phyloP scores from a whole-genome alignment of 2,888 invertebrate species.

The Sphaeridia pumilis region DNA sequence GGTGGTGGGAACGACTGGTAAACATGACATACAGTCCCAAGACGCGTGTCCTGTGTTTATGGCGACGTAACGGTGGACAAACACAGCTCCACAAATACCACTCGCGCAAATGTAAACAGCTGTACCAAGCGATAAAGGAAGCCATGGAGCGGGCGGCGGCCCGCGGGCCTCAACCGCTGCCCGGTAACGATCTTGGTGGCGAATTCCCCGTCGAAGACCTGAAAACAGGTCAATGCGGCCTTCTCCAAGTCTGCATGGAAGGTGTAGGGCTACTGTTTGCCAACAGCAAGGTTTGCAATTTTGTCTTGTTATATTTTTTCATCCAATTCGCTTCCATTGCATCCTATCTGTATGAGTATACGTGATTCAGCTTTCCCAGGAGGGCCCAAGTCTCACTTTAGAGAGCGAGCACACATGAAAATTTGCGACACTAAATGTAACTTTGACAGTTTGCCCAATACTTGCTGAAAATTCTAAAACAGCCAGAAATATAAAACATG shows the following conservation, averaged over 20 bases:
- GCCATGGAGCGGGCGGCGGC: conserved; percentile 83
- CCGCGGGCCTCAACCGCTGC: conserved; percentile 60
- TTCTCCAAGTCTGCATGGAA: conserved; percentile 98
- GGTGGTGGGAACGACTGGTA: conserved; percentile 98
- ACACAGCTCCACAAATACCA: conserved; percentile 96
- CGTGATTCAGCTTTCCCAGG: no score
- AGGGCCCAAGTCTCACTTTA: no score
- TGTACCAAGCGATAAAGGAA: conserved; percentile 97
- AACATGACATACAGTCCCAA: conserved; percentile 99
- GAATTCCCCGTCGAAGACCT: conserved; percentile 99
- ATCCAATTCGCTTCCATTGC: no score
- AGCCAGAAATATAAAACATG: no score
- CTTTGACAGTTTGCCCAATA: no score
- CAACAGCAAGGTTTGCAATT: conserved; percentile 84
- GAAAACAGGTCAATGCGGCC: conserved; percentile 90
- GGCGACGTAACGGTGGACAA: conserved; percentile 88
- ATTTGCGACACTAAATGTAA: no score
- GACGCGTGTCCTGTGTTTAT: conserved; percentile 90
- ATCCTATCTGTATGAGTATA: no score
- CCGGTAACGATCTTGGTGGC: conserved; percentile 70
- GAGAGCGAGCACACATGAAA: no score
- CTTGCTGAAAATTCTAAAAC: no score
- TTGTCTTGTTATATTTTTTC: background rate
- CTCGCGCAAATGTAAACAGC: conserved; percentile 61
- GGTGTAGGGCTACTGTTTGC: conserved; percentile 98